These are phyloP conservation scores for Urechis unicinctus DNA, from an alignment of 2,888 invertebrate genomes.

Conservation along the genomic window DNA sequence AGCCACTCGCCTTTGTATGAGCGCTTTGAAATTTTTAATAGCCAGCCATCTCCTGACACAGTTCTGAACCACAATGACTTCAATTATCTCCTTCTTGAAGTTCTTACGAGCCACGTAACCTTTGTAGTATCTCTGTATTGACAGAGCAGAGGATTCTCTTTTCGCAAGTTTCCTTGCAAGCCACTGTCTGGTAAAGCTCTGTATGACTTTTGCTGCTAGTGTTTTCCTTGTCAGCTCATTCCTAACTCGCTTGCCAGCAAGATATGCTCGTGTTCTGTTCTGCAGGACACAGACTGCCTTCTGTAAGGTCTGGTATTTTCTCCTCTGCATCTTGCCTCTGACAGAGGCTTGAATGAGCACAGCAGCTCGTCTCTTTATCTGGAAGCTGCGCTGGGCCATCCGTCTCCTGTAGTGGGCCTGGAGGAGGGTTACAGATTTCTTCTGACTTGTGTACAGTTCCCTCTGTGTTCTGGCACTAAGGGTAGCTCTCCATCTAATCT, in stretches of 20 bases:
- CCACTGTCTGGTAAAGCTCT: no score
- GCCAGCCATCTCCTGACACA: no score
- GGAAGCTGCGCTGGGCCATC: not conserved
- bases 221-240: conserved; percentile 7
- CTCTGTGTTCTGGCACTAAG: not conserved
- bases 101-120: conserved; percentile 7
- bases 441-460: not conserved
- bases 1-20: no score
- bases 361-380: not conserved
- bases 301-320: not conserved
- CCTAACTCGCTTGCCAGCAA: no score
- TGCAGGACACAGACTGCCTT: not conserved
- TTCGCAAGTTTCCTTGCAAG: no score
- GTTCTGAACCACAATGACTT: not conserved
- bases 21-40: no score
- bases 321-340: not conserved
- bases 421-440: not conserved
- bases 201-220: no score
- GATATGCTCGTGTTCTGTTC: no score
- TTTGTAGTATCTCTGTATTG: conserved; percentile 12
- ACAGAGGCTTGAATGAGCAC: not conserved
- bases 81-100: no score
- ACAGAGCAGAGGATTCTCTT: conserved; percentile 7
- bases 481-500: not conserved
- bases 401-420: not conserved